Base-by-base conservation (phyloP, 2,888 invertebrate genomes). In the Epistrophe eligans region DNA sequence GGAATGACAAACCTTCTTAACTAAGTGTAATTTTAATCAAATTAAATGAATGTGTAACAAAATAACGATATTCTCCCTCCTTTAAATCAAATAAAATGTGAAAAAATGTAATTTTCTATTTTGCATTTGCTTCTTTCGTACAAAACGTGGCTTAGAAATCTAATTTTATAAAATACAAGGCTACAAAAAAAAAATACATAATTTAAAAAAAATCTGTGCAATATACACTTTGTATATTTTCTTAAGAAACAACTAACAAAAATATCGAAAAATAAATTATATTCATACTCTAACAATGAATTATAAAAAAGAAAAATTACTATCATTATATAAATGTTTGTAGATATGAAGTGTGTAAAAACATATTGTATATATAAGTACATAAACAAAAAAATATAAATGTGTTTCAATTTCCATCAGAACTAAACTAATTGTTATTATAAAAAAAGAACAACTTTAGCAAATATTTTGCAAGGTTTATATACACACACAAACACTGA, bases 401-500 rank as follows among this genome's bases (percentile, higher is more conserved):
- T 77, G 81, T 81, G 81, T 81, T 77, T 80, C 66, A 84, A 80
- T 80, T 84, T 84, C 77, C 80, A 84, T 80, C 80, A 72, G 66
- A 80, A 80, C 66, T 77, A 76, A 76, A 66, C 50, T 77, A 76
- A 79, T 50, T 67, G 70, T 76, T 66, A 72, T 45, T 64, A 58
- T 13, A 52, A 67, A 64, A 35, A 62, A 8, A 52, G 55, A 38
- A 55, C 24, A 55, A 58, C 71, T 52, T 79, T 81, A 62, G 57
- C 72, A 81, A 85, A 77, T 80, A 76, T 74, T 80, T 77, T 79
- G 80, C 81, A 67, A 81, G 80, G 79, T 66, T 73, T 88, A 88
- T 88, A 74, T 57, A 84, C 77, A 88, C 74, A 84, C 71, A 88
- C 73, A 81, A 82, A 76, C 79, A 84, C 82, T 81, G 79, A 72